These are phyloP conservation scores for Drosophila villosipedis DNA, from an alignment of 2,888 invertebrate species.

Conservation along the genomic window DNA sequence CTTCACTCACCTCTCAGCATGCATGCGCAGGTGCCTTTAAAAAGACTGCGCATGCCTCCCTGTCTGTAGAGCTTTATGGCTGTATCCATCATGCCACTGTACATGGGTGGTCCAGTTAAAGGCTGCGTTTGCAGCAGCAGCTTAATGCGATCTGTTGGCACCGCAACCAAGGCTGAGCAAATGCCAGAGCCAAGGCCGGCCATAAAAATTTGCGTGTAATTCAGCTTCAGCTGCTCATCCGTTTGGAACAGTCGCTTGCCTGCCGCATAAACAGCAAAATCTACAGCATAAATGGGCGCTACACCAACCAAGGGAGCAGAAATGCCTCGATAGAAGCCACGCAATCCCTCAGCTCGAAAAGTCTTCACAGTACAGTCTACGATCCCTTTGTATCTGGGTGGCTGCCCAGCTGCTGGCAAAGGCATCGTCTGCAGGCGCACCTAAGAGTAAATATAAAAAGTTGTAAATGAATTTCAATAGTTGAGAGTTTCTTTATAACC, in stretches of 20 bases:
- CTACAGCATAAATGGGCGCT: constrained; percentile 98
- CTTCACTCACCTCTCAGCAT: constrained; percentile 88
- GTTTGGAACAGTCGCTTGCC: constrained; percentile 94
- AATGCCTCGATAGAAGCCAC: constrained; percentile 94
- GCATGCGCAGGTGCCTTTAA: constrained; percentile 95
- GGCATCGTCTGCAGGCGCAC: constrained; percentile 99
- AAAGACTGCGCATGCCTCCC: constrained; percentile 96
- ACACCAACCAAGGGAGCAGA: constrained; percentile 98
- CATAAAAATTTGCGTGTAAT: constrained; percentile 92
- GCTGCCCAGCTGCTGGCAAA: constrained; percentile 90
- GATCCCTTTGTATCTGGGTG: constrained; percentile 93
- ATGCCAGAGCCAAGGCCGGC: constrained; percentile 99
- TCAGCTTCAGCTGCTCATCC: constrained; percentile 87
- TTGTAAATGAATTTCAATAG: background rate
- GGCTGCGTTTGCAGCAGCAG: constrained; percentile 97
- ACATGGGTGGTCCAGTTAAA: constrained; percentile 89
- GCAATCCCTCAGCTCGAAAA: constrained; percentile 93
- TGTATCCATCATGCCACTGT: constrained; percentile 96
- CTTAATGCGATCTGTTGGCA: constrained; percentile 99
- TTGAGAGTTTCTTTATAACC: constrained; percentile 42
- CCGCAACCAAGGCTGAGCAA: constrained; percentile 98
- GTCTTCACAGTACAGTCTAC: constrained; percentile 97
- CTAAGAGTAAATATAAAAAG: constrained; percentile 84
- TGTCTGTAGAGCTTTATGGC: constrained; percentile 94
- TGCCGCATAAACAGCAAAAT: constrained; percentile 97